Conservation (phyloP, 2,888 invertebrate species). For the Cerastis leucographa region DNA sequence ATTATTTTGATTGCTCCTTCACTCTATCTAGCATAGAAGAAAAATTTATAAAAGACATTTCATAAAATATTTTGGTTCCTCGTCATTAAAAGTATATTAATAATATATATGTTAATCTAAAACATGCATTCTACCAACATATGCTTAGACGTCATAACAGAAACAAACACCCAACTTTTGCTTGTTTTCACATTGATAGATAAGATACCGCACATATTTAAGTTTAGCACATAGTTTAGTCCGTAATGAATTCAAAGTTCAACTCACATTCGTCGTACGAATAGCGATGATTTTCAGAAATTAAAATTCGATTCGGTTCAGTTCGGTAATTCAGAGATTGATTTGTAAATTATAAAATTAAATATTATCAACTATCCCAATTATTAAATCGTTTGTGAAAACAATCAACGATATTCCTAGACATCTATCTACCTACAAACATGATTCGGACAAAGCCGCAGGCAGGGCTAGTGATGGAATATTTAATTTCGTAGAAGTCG, state of each 20-base stretch:
- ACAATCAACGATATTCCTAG: not conserved
- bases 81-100: not conserved
- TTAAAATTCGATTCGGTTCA: not conserved
- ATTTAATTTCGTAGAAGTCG: no score
- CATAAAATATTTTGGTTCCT: not conserved
- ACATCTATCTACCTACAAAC: not conserved
- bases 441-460: not conserved
- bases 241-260: slow-evolving; percentile 3
- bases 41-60: not conserved
- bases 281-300: not conserved
- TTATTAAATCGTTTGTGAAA: not conserved
- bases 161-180: not conserved
- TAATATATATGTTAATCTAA: no score
- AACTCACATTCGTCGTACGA: not conserved
- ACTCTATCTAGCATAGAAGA: not conserved
- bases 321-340: not conserved
- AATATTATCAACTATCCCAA: not conserved
- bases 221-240: slow-evolving; percentile 1
- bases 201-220: not conserved
- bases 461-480: not conserved
- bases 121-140: not conserved
- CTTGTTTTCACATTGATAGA: not conserved
- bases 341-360: not conserved
- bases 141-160: not conserved
- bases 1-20: not conserved